Base-by-base conservation (phyloP, 23 tunicate genomes). In the Trididemnum miniatum region DNA sequence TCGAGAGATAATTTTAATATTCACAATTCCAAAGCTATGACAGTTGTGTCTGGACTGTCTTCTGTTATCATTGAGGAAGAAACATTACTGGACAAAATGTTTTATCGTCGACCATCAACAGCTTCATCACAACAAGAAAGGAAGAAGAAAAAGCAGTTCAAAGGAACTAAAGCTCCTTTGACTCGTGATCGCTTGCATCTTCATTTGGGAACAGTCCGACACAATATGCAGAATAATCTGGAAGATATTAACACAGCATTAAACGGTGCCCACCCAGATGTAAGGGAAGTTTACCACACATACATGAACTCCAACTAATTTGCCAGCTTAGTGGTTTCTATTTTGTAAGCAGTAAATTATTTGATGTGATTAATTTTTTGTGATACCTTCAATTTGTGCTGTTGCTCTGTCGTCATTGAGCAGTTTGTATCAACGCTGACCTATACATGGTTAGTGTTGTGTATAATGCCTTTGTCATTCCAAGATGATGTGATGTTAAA, bases 211-310 rank as follows among this genome's bases (percentile, higher is more conserved):
- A 77, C 37, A 7, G 54, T 77, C 12, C 66, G 12, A 3, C 82
- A 77, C 27, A 77, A 77, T 25, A 77, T 36, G 5, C 24, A 37
- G 26, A 77, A 57, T 54, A 27, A 31, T 2, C 4, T 5, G 4
- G 66, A 51, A 54, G 66, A 77, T 27, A 52, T 77, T 29, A 77
- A 77, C 28, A 77, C 82, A 3, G 82, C 82, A 22, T 36, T 77
- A 20, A 77, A 77, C 30, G 82, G 82, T 4, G 82, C 54, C 26
- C 82, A 77, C 30, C 82, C 82, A 28, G 82, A 77, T 54, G 67
- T 77, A 4, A 52, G 82, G 54, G 82, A 77, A 32, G 44, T 77
- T 18, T 77, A 52, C 31, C 82, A 77, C 32, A 12, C 79, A 15
- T 20, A 9, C 38, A 69, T 62, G 67, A 44, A 44, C 54, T 44